These are phyloP conservation scores for Mola mola DNA, from an alignment of 2,113 vertebrate species.

Conservation along the genomic window DNA sequence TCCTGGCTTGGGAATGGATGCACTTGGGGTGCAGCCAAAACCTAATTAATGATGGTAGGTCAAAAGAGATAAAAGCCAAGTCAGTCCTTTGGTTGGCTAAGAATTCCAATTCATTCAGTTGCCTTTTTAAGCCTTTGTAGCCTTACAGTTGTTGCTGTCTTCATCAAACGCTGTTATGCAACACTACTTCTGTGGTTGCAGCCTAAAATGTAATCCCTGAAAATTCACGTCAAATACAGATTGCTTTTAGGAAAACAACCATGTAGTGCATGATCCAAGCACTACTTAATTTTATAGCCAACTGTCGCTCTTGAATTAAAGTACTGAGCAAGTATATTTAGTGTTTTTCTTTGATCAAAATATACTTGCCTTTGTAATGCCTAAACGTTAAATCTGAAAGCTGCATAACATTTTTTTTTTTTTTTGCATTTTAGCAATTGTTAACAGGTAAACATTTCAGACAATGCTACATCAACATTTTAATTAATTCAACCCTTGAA, in stretches of 20 bases:
- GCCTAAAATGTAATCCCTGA: slow-evolving; percentile 45
- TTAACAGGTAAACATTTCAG: no score
- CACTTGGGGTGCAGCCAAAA: slow-evolving; percentile 54
- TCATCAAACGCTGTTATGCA: slow-evolving; percentile 52
- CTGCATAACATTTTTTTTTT: no score
- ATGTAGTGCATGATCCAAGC: no score
- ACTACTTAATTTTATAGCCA: no score
- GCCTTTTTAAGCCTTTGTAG: slow-evolving; percentile 57
- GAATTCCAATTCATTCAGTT: slow-evolving; percentile 48
- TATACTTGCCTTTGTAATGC: no score
- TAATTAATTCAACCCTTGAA: no score
- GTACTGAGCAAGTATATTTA: no score
- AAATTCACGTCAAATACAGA: slow-evolving; percentile 58
- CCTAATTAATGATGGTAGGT: slow-evolving; percentile 74
- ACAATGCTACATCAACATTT: no score
- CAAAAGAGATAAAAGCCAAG: slow-evolving; percentile 68
- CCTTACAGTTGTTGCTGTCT: slow-evolving; percentile 46
- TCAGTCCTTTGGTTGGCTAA: slow-evolving; percentile 57
- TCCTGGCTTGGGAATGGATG: slow-evolving; percentile 49
- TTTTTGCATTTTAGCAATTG: no score
- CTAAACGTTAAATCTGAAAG: no score
- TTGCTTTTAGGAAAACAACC: slow-evolving; percentile 52
- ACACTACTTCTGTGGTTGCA: slow-evolving; percentile 45
- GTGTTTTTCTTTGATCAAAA: no score
- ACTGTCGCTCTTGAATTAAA: no score